Conservation (phyloP, 1,140 invertebrate genomes). For the Ruditapes philippinarum region DNA sequence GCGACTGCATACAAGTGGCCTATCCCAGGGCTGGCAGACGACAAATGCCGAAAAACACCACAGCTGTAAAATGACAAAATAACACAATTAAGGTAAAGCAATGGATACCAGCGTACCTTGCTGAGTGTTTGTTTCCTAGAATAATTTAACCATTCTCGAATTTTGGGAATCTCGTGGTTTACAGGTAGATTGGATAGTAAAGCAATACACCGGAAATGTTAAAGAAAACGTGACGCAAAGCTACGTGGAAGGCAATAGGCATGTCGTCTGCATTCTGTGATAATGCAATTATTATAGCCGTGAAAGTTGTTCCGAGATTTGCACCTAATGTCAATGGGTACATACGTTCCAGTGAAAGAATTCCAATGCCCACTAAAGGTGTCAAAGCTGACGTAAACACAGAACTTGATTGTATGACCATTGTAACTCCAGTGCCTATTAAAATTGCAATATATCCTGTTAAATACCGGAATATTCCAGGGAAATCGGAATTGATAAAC, state of each 20-base stretch:
- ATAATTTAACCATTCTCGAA: too few species aligned
- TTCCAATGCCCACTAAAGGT: conserved; percentile 90
- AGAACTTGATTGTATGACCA: conserved; percentile 90
- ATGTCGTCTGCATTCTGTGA: conserved; percentile 84
- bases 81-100: too few species aligned
- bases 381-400: conserved; percentile 90
- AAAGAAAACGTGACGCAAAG: conserved; percentile 90
- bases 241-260: conserved; percentile 88
- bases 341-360: conserved; percentile 89
- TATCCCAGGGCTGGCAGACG: too few species aligned
- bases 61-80: too few species aligned
- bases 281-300: conserved; percentile 88
- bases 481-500: conserved; percentile 89
- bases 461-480: conserved; percentile 85
- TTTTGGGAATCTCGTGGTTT: too few species aligned
- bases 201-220: conserved; percentile 90
- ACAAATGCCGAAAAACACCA: too few species aligned
- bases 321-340: conserved; percentile 90
- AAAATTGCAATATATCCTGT: conserved; percentile 89
- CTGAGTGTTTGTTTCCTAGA: too few species aligned
- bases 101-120: too few species aligned
- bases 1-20: too few species aligned
- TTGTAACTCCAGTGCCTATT: conserved; percentile 89
- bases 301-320: conserved; percentile 90
- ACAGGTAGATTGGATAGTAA: conserved; percentile 90